A percentile compares a stretch with the other conserved stretches of the same genome.
These are phyloP conservation scores for Polyommatus iphigenia DNA, from an alignment of 2,888 invertebrate species.

Conservation along the genomic window DNA sequence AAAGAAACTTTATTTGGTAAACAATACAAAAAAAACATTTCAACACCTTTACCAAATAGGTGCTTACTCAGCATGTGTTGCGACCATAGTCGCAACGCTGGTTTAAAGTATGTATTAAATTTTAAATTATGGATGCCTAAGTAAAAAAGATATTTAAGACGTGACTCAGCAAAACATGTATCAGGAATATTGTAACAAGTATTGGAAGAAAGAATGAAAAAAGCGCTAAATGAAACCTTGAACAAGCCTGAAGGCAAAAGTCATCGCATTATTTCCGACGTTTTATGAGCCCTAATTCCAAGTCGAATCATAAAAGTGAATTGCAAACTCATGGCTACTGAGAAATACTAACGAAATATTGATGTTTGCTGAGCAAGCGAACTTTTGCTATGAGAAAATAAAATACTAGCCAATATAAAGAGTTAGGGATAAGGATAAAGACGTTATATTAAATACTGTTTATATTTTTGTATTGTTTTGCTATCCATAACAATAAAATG, in stretches of 20 bases:
- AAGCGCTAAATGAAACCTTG: conserved; percentile 9
- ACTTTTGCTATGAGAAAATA: conserved; percentile 12
- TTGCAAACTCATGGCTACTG: conserved; percentile 22
- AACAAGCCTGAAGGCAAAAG: conserved; percentile 25
- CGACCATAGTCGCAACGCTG: too few species aligned
- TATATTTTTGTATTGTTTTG: background rate
- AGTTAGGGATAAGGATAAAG: background rate
- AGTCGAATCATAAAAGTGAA: conserved; percentile 29
- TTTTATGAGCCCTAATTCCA: conserved; percentile 28
- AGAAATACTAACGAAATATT: conserved; percentile 20
- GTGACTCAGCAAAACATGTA: background rate
- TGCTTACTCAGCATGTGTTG: too few species aligned
- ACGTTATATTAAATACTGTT: too few species aligned
- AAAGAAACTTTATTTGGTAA: too few species aligned
- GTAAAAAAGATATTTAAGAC: background rate
- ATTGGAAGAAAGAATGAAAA: conserved; percentile 1
- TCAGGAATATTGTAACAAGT: conserved; percentile 7
- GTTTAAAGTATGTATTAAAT: too few species aligned
- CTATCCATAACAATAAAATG: too few species aligned
- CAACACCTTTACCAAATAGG: too few species aligned
- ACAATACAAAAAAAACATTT: too few species aligned
- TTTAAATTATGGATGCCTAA: background rate
- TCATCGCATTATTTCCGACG: conserved; percentile 31
- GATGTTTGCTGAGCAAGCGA: conserved; percentile 11
- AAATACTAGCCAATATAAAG: conserved; percentile 8